Conservation (phyloP, 1,140 invertebrate species). For the Pantala flavescens region DNA sequence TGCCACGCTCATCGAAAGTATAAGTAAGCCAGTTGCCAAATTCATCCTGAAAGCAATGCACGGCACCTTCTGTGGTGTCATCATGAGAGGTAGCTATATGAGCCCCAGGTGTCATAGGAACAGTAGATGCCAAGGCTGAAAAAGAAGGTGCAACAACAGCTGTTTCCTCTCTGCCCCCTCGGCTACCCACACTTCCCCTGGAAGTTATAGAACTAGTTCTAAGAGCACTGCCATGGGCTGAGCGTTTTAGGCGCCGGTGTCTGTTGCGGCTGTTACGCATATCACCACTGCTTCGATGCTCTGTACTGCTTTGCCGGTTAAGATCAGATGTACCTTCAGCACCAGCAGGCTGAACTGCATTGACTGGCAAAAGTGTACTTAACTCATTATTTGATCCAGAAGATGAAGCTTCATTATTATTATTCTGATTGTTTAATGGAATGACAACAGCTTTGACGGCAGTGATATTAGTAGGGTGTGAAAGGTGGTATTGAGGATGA, state of each 20-base stretch:
- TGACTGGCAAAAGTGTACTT: conserved; percentile 46
- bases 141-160: conserved; percentile 12
- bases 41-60: conserved; percentile 66
- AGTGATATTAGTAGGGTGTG: not conserved
- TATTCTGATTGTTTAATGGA: conserved; percentile 8
- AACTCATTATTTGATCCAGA: conserved; percentile 51
- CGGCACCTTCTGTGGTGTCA: conserved; percentile 75
- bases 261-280: conserved; percentile 18
- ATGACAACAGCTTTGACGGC: conserved; percentile 7
- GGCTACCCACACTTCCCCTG: conserved; percentile 22
- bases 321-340: not conserved
- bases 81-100: conserved; percentile 76
- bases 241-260: conserved; percentile 23
- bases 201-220: conserved; percentile 20
- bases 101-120: conserved; percentile 33
- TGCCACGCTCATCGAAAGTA: conserved; percentile 70
- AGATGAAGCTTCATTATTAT: conserved; percentile 28
- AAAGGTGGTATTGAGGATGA: not conserved
- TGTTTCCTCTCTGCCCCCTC: conserved; percentile 22
- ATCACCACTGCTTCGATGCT: conserved; percentile 4
- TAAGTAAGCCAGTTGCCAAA: conserved; percentile 61
- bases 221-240: conserved; percentile 12
- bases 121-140: not conserved
- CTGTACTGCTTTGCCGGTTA: conserved; percentile 1
- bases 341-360: conserved; percentile 25